Conservation (phyloP, 2,113 vertebrate genomes). For the Oxygymnocypris stewartii region DNA sequence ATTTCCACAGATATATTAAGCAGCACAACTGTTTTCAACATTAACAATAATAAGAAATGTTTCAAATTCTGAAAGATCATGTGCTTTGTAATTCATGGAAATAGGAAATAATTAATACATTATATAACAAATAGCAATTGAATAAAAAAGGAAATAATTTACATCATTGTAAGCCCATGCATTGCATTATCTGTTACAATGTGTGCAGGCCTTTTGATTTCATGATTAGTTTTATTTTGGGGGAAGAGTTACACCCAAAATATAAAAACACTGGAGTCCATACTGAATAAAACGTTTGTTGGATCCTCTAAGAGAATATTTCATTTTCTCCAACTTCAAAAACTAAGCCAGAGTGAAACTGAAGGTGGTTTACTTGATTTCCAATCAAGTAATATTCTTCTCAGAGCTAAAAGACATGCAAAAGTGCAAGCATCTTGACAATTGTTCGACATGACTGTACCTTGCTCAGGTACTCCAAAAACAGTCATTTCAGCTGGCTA, state of each 20-base stretch:
- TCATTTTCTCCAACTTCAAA: not conserved
- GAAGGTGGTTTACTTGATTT: not conserved
- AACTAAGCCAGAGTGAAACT: conserved; percentile 5
- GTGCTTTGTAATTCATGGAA: no score
- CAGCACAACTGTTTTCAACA: no score
- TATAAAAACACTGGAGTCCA: no score
- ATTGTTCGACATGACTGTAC: not conserved
- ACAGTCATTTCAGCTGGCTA: not conserved
- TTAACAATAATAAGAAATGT: no score
- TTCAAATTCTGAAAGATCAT: no score
- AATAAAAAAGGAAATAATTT: no score
- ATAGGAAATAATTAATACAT: no score
- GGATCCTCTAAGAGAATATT: not conserved
- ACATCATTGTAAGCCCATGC: no score
- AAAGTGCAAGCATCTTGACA: not conserved
- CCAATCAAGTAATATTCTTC: not conserved
- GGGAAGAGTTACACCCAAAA: not conserved
- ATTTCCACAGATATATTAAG: no score
- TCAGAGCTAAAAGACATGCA: not conserved
- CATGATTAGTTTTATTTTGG: not conserved
- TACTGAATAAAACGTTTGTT: not conserved
- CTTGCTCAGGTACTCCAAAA: not conserved
- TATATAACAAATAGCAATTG: no score
- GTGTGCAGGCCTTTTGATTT: not conserved
- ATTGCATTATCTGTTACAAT: not conserved